Conservation (phyloP, 1,140 invertebrate genomes). For the Geopemphigus sp. region DNA sequence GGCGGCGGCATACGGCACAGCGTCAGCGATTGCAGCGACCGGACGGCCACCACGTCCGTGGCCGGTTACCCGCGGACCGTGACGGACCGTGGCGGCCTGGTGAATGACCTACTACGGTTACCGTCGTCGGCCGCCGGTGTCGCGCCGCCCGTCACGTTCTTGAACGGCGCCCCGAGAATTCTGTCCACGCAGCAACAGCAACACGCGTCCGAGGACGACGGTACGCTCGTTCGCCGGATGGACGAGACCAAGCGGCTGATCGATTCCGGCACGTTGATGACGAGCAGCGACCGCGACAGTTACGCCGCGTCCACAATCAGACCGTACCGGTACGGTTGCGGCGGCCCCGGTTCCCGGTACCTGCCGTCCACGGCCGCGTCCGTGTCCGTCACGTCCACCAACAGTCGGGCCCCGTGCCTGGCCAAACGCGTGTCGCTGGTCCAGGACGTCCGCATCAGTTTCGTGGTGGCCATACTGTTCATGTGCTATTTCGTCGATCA, state of each 20-base stretch:
- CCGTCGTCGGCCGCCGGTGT: constrained; percentile 44
- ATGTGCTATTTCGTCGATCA: constrained; percentile 62
- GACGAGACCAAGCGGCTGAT: constrained; percentile 49
- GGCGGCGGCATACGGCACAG: constrained; percentile 50
- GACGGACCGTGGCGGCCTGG: constrained; percentile 47
- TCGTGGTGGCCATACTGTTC: constrained; percentile 58
- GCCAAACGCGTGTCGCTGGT: constrained; percentile 49
- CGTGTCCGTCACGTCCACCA: constrained; percentile 58
- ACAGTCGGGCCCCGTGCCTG: constrained; percentile 56
- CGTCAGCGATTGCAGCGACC: constrained; percentile 51
- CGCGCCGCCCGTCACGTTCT: constrained; percentile 50
- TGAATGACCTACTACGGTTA: constrained; percentile 51
- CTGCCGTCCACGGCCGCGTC: constrained; percentile 55
- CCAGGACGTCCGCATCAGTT: constrained; percentile 57
- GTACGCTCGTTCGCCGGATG: constrained; percentile 5
- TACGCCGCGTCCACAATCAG: constrained; percentile 23
- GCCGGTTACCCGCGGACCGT: constrained; percentile 5
- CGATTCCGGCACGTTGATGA: constrained; percentile 31
- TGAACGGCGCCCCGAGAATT: constrained; percentile 47
- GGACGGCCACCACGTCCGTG: neutral
- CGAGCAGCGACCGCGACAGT: constrained; percentile 6
- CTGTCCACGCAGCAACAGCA: neutral
- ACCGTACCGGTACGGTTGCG: constrained; percentile 8
- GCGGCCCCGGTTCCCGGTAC: neutral
- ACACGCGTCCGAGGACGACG: neutral